Percentiles rank a stretch among this genome's conserved stretches.
Evolutionary conservation across 2,797 vertebrate genomes (phyloP).

Genomic region (Limnodromus scolopaceus): DNA sequence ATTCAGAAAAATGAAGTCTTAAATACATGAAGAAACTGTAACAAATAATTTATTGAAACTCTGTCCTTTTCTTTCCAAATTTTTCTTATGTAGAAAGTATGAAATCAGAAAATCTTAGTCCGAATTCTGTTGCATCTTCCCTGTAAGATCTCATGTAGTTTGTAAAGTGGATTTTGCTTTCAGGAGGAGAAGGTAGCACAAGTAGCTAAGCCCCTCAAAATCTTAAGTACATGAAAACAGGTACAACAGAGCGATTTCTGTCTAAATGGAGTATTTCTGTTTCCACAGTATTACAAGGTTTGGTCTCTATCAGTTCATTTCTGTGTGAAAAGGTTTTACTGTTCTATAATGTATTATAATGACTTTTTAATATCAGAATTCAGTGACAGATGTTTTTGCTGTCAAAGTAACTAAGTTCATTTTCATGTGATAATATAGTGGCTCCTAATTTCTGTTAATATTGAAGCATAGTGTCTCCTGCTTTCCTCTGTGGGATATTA

Average conservation of each 20-base stretch:
- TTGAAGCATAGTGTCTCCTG: not conserved
- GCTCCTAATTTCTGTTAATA: not conserved
- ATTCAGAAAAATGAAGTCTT: not conserved
- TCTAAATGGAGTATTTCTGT: not conserved
- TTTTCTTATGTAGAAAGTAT: not conserved
- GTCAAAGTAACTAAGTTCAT: slow-evolving; percentile 23
- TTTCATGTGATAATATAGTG: slow-evolving; percentile 23
- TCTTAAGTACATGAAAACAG: not conserved
- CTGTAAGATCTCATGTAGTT: not conserved
- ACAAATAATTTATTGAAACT: not conserved
- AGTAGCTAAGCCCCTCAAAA: not conserved
- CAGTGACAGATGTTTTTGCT: slow-evolving; percentile 24
- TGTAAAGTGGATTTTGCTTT: not conserved
- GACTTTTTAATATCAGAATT: slow-evolving; percentile 12
- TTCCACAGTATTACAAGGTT: not conserved
- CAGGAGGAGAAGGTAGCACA: not conserved
- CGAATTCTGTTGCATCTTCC: not conserved
- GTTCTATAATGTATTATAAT: not conserved
- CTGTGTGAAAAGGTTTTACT: not conserved
- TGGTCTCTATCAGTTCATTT: not conserved
- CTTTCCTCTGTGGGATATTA: slow-evolving; percentile 12
- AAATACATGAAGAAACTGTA: not conserved
- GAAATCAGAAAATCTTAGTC: not conserved
- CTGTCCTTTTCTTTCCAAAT: not conserved
- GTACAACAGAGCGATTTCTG: not conserved